Percentiles rank a stretch among this genome's conserved stretches.
Conservation (phyloP, 23 tunicate species). For the Phallusia fumigata region DNA sequence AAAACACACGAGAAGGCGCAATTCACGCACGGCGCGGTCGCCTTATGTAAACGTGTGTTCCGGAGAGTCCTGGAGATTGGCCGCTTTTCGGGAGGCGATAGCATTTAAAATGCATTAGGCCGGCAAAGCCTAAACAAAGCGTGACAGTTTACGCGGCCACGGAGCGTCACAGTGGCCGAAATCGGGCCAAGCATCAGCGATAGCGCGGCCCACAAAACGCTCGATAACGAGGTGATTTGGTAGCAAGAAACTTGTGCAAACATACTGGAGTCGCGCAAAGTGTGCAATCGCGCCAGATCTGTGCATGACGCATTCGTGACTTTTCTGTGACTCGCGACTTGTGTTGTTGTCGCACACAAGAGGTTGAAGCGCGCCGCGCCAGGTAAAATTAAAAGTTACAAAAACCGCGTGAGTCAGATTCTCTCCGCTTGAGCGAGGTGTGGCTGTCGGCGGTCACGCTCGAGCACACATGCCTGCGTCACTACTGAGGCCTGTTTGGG, state of each 20-base stretch:
- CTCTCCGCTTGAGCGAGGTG: no score
- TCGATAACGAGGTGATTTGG: conserved; percentile 6
- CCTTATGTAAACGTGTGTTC: not conserved
- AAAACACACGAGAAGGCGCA: no score
- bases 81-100: not conserved
- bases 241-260: not conserved
- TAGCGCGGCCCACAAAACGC: not conserved
- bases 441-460: no score
- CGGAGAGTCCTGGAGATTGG: not conserved
- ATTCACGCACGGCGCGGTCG: no score
- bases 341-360: not conserved
- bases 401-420: no score
- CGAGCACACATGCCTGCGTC: no score
- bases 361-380: no score
- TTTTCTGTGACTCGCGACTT: not conserved
- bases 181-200: not conserved
- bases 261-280: not conserved
- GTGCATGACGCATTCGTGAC: not conserved
- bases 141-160: not conserved
- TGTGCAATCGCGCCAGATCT: not conserved
- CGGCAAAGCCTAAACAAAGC: not conserved
- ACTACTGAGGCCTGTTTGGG: no score
- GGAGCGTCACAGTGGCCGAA: not conserved
- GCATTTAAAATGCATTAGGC: conserved; percentile 9
- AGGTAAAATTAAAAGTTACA: no score